phyloP scores from a whole-genome alignment of 2,797 vertebrate species.

The Parotocinclus haroldoi region DNA sequence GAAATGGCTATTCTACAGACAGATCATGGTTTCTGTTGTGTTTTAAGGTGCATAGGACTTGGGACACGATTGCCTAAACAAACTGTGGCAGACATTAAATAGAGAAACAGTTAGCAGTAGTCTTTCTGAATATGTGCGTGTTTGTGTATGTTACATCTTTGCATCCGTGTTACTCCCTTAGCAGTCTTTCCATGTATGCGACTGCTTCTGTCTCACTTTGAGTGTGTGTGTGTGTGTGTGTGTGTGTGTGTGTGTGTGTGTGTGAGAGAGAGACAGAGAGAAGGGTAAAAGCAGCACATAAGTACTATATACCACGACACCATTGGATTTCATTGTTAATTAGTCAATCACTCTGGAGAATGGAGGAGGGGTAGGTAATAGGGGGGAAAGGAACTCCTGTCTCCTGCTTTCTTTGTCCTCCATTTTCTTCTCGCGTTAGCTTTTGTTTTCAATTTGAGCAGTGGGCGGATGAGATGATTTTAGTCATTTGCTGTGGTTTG shows the following conservation, averaged over 20 bases:
- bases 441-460: constrained; percentile 16
- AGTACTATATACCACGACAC: constrained; percentile 46
- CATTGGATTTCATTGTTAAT: constrained; percentile 48
- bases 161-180: constrained; percentile 31
- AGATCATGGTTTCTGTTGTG: constrained; percentile 45
- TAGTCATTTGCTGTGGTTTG: constrained; percentile 56
- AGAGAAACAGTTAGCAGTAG: constrained; percentile 31
- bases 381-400: constrained; percentile 50
- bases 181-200: constrained; percentile 34
- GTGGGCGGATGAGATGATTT: constrained; percentile 39
- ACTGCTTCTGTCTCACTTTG: constrained; percentile 58
- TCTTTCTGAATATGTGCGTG: constrained; percentile 36
- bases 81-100: constrained; percentile 24
- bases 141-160: constrained; percentile 48
- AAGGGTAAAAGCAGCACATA: background rate
- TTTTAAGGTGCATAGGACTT: constrained; percentile 69
- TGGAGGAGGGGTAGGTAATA: constrained; percentile 58
- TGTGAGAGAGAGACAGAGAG: constrained; percentile 23
- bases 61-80: constrained; percentile 53
- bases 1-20: constrained; percentile 68
- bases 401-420: constrained; percentile 45
- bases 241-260: constrained; percentile 51
- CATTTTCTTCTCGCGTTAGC: constrained; percentile 29
- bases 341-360: constrained; percentile 44
- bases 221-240: constrained; percentile 45